phyloP scores from a whole-genome alignment of 2,888 invertebrate genomes.

The Cheilosia variabilis region DNA sequence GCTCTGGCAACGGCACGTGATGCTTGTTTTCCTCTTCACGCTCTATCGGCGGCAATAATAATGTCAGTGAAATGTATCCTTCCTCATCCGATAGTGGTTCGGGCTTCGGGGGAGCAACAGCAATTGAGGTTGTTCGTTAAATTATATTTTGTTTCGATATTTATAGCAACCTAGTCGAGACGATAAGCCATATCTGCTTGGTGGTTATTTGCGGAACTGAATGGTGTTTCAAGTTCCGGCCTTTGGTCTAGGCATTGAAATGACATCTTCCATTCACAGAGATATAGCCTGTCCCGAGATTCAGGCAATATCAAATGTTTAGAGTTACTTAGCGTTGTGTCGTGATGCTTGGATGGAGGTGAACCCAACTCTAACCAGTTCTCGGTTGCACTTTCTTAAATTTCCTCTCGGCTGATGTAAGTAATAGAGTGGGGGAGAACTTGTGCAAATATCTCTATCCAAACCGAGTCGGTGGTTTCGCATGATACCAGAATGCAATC shows the following conservation, averaged over 20 bases:
- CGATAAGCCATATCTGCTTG: not conserved
- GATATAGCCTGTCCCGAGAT: not conserved
- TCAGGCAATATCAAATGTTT: slow-evolving; percentile 25
- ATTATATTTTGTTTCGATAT: slow-evolving; percentile 42
- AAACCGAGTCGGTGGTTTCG: not conserved
- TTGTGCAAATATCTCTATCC: not conserved
- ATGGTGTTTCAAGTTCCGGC: slow-evolving; percentile 15
- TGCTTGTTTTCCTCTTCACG: slow-evolving; percentile 62
- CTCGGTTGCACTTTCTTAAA: slow-evolving; percentile 42
- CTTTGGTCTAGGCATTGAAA: slow-evolving; percentile 41
- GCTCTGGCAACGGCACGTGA: slow-evolving; percentile 53
- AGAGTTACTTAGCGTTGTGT: slow-evolving; percentile 6
- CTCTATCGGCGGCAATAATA: slow-evolving; percentile 64
- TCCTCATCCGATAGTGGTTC: slow-evolving; percentile 59
- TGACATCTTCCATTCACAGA: slow-evolving; percentile 24
- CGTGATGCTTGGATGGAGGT: slow-evolving; percentile 23
- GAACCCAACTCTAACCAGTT: slow-evolving; percentile 4
- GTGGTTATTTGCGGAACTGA: slow-evolving; percentile 8
- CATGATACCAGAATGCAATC: not conserved
- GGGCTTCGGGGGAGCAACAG: slow-evolving; percentile 13
- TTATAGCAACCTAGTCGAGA: not conserved
- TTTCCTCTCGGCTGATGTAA: slow-evolving; percentile 21
- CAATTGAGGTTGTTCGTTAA: slow-evolving; percentile 62
- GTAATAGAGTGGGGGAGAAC: not conserved
- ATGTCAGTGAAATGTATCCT: slow-evolving; percentile 68